phyloP scores from a whole-genome alignment of 64 coral and sea anemone species.

The Exaiptasia diaphana region DNA sequence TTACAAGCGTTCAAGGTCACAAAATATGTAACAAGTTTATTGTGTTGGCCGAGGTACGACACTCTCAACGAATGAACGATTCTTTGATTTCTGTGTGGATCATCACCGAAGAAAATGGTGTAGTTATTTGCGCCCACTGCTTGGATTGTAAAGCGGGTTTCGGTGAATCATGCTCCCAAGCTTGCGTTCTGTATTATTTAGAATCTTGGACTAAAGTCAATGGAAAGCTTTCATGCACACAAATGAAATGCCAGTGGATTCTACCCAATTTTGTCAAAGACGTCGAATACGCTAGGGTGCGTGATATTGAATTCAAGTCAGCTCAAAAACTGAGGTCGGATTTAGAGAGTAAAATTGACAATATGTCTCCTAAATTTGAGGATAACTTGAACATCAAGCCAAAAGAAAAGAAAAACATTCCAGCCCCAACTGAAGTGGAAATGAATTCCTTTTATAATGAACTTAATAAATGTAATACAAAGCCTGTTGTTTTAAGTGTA shows the following conservation, averaged over 20 bases:
- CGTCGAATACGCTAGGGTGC: not conserved
- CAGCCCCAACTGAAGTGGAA: constrained; percentile 33
- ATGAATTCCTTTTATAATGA: not conserved
- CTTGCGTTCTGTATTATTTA: not conserved
- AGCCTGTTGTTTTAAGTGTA: constrained; percentile 50
- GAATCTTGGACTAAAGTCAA: not conserved
- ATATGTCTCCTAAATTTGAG: not conserved
- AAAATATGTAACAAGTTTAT: constrained; percentile 4
- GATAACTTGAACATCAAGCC: not conserved
- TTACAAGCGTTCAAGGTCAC: constrained; percentile 14
- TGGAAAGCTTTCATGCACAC: constrained; percentile 13
- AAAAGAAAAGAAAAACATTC: not conserved
- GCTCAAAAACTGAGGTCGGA: not conserved
- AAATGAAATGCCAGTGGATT: constrained; percentile 7
- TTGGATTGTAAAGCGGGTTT: not conserved
- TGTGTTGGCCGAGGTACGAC: constrained; percentile 16
- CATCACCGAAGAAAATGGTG: not conserved
- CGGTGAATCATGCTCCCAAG: not conserved
- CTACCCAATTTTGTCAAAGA: not conserved
- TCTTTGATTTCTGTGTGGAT: not conserved
- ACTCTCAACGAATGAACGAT: constrained; percentile 17
- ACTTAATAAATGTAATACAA: constrained; percentile 4
- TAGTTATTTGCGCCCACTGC: not conserved
- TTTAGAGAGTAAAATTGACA: not conserved
- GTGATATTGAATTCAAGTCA: not conserved